Conservation (phyloP, 2,888 invertebrate genomes). For the Tanytarsus gracilentus region DNA sequence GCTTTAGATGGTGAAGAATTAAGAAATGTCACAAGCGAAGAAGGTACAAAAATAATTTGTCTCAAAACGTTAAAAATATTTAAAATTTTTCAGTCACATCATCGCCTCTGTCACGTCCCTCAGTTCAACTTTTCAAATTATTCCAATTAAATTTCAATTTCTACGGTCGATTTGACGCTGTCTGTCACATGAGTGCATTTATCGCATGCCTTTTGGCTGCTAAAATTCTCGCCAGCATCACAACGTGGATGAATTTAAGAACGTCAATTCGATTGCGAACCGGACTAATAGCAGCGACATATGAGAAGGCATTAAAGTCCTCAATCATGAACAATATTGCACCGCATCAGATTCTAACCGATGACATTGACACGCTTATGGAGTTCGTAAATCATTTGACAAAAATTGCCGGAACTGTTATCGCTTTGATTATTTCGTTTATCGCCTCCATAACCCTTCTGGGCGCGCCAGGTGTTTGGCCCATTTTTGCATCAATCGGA, state of each 20-base stretch:
- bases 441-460: constrained; percentile 19
- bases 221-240: constrained; percentile 23
- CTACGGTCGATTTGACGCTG: constrained; percentile 1
- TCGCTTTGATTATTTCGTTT: constrained; percentile 26
- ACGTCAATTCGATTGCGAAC: constrained; percentile 29
- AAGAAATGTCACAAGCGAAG: neutral
- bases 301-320: constrained; percentile 29
- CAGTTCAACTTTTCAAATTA: constrained; percentile 4
- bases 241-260: constrained; percentile 30
- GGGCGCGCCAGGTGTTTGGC: constrained; percentile 28
- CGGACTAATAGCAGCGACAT: constrained; percentile 29
- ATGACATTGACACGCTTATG: constrained; percentile 29
- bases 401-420: constrained; percentile 25
- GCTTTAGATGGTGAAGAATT: neutral
- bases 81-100: neutral
- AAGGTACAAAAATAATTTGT: neutral
- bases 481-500: constrained; percentile 27
- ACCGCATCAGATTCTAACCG: constrained; percentile 29
- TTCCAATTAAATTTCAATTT: constrained; percentile 9
- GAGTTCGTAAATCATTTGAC: constrained; percentile 27
- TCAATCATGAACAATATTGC: constrained; percentile 29
- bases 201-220: constrained; percentile 21
- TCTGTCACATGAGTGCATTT: constrained; percentile 21
- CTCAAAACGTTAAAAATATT: neutral
- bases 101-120: too few relatives aligned